Percentiles rank a stretch among this genome's conserved stretches.
Conservation (phyloP, 2,113 vertebrate genomes). For the Axis porcinus region DNA sequence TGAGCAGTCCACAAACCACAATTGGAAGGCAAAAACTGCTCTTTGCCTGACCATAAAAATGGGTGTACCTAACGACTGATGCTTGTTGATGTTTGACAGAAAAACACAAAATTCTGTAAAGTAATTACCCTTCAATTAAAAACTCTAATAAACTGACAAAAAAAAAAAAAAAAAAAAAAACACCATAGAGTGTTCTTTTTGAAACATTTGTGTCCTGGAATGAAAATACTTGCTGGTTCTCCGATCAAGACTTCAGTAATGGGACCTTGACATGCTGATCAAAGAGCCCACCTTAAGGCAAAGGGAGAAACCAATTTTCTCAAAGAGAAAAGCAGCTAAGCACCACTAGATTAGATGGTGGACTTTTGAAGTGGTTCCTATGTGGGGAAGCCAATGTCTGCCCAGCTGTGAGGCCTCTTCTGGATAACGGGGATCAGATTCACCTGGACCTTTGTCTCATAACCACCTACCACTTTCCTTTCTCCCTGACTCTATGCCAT, state of each 20-base stretch:
- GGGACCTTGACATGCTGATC: not conserved
- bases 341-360: fast-evolving
- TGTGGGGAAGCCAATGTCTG: not conserved
- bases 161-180: not conserved
- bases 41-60: not conserved
- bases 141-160: not conserved
- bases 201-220: not conserved
- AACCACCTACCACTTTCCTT: not conserved
- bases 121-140: not conserved
- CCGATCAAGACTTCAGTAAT: not conserved
- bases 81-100: not conserved
- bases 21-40: not conserved
- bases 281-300: not conserved
- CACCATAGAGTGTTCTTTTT: not conserved
- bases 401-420: not conserved
- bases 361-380: not conserved
- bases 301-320: not conserved
- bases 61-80: not conserved
- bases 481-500: not conserved
- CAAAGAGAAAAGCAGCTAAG: not conserved
- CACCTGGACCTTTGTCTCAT: not conserved
- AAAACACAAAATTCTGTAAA: not conserved
- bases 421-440: not conserved
- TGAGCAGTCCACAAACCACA: not conserved
- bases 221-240: not conserved